phyloP scores from a whole-genome alignment of 1,140 invertebrate species.

The Orius laevigatus region DNA sequence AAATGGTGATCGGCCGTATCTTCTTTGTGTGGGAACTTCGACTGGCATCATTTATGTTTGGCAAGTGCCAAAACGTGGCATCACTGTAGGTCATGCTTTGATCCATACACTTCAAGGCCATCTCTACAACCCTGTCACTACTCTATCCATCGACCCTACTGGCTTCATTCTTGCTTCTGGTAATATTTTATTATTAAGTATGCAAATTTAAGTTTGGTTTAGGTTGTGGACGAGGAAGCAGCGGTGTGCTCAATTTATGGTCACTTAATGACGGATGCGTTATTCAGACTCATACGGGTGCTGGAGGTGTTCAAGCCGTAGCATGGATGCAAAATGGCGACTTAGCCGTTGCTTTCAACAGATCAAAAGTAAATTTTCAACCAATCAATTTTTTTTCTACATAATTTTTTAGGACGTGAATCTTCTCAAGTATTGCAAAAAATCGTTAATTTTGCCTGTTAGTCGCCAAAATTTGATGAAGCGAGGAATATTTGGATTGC shows the following conservation, averaged over 20 bases:
- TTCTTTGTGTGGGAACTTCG: slow-evolving; percentile 32
- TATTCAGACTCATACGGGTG: slow-evolving; percentile 37
- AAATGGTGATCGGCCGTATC: slow-evolving; percentile 21
- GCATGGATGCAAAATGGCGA: slow-evolving; percentile 33
- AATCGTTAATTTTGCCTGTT: slow-evolving; percentile 32
- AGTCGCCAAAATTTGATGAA: slow-evolving; percentile 33
- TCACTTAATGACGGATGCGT: slow-evolving; percentile 39
- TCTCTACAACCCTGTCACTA: slow-evolving; percentile 33
- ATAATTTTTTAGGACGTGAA: slow-evolving; percentile 29
- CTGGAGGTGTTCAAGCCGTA: slow-evolving; percentile 33
- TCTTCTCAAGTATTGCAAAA: slow-evolving; percentile 30
- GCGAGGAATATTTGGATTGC: slow-evolving; percentile 36
- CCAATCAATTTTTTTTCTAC: background rate
- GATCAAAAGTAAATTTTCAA: slow-evolving; percentile 31
- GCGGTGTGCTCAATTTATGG: slow-evolving; percentile 46
- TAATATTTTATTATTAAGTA: slow-evolving; percentile 7
- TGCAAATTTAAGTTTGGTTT: background rate
- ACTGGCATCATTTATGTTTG: slow-evolving; percentile 37
- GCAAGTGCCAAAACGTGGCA: slow-evolving; percentile 28
- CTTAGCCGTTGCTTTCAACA: slow-evolving; percentile 33
- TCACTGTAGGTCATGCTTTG: slow-evolving; percentile 22
- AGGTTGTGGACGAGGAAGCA: slow-evolving; percentile 30
- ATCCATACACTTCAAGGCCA: slow-evolving; percentile 35
- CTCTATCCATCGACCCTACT: slow-evolving; percentile 32
- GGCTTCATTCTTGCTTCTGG: slow-evolving; percentile 38